Conservation (phyloP, 2,888 invertebrate genomes). For the Muschampia plurimacula region DNA sequence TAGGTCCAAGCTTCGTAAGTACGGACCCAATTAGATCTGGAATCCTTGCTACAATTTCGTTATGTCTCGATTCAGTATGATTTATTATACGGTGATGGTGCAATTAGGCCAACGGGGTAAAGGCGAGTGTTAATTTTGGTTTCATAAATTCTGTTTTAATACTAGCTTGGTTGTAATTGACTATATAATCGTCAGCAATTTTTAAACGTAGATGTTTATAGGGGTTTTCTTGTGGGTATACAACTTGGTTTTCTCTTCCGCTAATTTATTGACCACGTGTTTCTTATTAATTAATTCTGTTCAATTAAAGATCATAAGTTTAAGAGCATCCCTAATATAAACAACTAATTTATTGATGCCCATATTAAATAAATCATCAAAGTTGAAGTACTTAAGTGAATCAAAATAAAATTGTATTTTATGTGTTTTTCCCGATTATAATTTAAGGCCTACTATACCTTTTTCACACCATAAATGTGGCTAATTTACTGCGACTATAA, state of each 20-base stretch:
- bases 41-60: slow-evolving; percentile 78
- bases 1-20: slow-evolving; percentile 70
- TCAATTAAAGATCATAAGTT: background rate
- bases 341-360: background rate
- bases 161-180: slow-evolving; percentile 65
- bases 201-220: slow-evolving; percentile 57
- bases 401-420: slow-evolving; percentile 2
- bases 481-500: slow-evolving; percentile 6
- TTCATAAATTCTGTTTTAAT: slow-evolving; percentile 74
- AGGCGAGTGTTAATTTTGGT: slow-evolving; percentile 74
- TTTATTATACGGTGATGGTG: slow-evolving; percentile 67
- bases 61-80: slow-evolving; percentile 66
- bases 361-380: slow-evolving; percentile 3
- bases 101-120: slow-evolving; percentile 71
- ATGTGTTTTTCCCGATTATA: background rate
- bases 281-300: slow-evolving; percentile 22
- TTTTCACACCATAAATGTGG: background rate
- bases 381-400: background rate
- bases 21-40: slow-evolving; percentile 80
- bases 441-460: background rate
- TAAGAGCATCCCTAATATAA: background rate
- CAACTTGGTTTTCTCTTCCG: slow-evolving; percentile 19
- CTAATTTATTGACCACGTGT: slow-evolving; percentile 27
- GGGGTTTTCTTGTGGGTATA: slow-evolving; percentile 56
- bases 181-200: slow-evolving; percentile 55